Conservation (phyloP, 2,113 vertebrate species). For the Carassius carassius region DNA sequence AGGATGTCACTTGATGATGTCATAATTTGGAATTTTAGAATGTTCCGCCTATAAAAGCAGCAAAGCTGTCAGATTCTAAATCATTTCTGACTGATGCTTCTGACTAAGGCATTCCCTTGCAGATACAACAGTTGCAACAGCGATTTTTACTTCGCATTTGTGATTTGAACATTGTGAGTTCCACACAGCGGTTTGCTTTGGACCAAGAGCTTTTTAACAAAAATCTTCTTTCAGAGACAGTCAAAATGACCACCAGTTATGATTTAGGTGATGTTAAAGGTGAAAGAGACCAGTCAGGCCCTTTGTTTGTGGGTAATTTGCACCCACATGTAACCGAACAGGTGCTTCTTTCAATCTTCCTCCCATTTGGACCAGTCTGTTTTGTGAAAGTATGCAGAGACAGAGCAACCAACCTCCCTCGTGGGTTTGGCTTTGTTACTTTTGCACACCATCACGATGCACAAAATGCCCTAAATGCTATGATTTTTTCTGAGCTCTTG, state of each 20-base stretch:
- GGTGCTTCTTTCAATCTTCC: background rate
- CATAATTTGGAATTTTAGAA: background rate
- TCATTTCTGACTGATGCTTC: background rate
- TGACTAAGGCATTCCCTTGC: no score
- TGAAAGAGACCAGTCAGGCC: background rate
- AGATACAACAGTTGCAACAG: background rate
- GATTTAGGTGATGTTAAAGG: background rate
- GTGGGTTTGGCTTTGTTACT: background rate
- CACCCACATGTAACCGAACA: background rate
- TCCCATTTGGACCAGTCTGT: background rate
- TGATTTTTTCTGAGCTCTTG: background rate
- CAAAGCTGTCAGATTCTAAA: background rate
- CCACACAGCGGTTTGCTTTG: background rate
- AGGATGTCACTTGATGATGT: background rate
- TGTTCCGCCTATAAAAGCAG: background rate
- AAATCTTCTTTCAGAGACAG: background rate
- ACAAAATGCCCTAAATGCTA: background rate
- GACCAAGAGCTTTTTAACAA: background rate
- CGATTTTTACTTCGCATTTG: background rate
- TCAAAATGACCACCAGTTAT: background rate
- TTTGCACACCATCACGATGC: background rate
- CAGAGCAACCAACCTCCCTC: background rate
- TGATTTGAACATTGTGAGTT: background rate
- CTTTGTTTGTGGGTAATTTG: background rate
- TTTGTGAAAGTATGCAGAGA: background rate